Evolutionary conservation across 1,140 invertebrate species (phyloP).

Genomic region (Drosophila obscura): DNA sequence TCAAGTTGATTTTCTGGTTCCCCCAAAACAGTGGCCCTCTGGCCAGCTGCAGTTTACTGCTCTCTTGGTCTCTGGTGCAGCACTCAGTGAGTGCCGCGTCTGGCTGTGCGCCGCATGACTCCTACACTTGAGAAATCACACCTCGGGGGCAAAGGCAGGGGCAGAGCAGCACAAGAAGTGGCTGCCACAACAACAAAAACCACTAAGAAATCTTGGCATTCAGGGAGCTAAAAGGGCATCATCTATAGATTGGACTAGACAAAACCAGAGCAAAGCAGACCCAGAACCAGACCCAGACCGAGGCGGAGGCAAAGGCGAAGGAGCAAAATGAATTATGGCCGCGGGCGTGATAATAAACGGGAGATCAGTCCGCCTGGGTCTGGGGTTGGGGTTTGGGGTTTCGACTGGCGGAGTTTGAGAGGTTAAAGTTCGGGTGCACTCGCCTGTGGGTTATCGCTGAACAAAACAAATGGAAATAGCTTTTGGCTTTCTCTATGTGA

Average conservation of each 20-base stretch:
- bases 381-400: conserved; percentile 3
- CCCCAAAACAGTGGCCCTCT: conserved; percentile 25
- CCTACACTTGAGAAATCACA: conserved; percentile 79
- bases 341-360: conserved; percentile 52
- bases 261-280: conserved; percentile 46
- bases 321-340: conserved; percentile 58
- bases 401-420: conserved; percentile 7
- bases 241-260: conserved; percentile 58
- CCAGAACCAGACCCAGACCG: conserved; percentile 23
- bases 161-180: conserved; percentile 30
- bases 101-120: conserved; percentile 69
- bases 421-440: conserved; percentile 32
- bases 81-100: conserved; percentile 23
- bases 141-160: conserved; percentile 51
- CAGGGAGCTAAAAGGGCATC: conserved; percentile 32
- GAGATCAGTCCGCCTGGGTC: conserved; percentile 19
- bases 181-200: conserved; percentile 39
- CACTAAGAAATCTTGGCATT: conserved; percentile 24
- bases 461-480: too few species aligned
- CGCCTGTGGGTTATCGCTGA: conserved; percentile 29
- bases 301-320: neutral
- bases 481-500: conserved; percentile 8
- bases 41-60: conserved; percentile 11
- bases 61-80: conserved; percentile 40
- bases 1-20: conserved; percentile 40